Conservation (phyloP, 2,113 vertebrate species). For the Pheucticus melanocephalus region DNA sequence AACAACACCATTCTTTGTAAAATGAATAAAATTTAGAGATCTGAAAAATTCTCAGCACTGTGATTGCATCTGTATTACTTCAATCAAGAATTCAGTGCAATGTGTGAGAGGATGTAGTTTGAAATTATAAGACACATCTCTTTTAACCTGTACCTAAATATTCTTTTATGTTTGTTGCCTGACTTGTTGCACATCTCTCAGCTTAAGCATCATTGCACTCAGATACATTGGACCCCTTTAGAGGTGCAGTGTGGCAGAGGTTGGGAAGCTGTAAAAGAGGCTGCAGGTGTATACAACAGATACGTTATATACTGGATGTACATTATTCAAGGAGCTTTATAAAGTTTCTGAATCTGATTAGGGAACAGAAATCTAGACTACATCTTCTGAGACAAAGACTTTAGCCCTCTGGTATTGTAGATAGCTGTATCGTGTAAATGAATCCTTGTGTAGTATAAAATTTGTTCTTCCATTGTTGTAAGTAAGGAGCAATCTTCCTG, state of each 20-base stretch:
- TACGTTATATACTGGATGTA: background rate
- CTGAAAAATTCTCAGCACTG: background rate
- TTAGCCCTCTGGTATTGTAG: background rate
- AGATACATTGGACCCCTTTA: background rate
- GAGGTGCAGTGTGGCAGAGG: background rate
- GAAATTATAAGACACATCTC: background rate
- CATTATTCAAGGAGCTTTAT: background rate
- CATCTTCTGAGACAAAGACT: background rate
- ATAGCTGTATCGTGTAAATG: background rate
- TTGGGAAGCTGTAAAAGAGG: background rate
- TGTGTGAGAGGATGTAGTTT: background rate
- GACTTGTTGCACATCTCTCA: background rate
- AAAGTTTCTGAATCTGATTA: background rate
- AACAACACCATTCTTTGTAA: background rate
- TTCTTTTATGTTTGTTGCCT: background rate
- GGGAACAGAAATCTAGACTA: background rate
- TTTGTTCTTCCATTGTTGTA: background rate
- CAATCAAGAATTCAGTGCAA: background rate
- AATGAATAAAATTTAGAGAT: background rate
- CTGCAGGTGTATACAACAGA: background rate
- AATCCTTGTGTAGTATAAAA: background rate
- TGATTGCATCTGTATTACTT: background rate
- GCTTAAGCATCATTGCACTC: background rate
- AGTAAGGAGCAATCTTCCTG: background rate
- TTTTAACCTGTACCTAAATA: background rate